These are phyloP conservation scores for Neogale vison DNA, from an alignment of 2,113 vertebrate species.

Conservation along the genomic window DNA sequence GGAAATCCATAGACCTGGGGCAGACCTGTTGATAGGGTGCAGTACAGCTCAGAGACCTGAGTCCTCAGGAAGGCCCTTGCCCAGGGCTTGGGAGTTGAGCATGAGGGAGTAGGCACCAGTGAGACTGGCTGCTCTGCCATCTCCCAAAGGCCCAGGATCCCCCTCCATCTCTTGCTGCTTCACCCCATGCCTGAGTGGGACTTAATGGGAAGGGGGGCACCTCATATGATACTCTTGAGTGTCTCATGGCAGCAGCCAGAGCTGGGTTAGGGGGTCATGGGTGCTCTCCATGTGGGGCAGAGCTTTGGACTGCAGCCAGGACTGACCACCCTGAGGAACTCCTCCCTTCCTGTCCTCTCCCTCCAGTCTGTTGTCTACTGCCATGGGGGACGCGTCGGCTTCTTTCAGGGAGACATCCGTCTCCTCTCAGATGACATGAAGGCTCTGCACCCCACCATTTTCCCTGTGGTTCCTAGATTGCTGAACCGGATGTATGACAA, in stretches of 20 bases:
- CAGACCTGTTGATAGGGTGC: not conserved
- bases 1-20: not conserved
- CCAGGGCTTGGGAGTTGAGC: not conserved
- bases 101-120: not conserved
- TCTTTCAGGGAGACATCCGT: constrained; percentile 98
- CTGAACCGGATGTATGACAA: constrained; percentile 99
- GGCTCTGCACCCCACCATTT: constrained; percentile 94
- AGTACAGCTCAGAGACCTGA: not conserved
- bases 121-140: not conserved
- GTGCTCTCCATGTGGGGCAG: not conserved
- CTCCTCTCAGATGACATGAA: constrained; percentile 98
- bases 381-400: constrained; percentile 95
- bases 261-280: not conserved
- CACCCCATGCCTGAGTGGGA: not conserved
- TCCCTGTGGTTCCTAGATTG: constrained; percentile 96
- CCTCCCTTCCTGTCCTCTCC: constrained; percentile 2
- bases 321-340: not conserved
- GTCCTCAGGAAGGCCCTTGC: not conserved
- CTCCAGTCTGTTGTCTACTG: constrained; percentile 96
- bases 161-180: not conserved
- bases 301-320: not conserved
- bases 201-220: not conserved
- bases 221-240: not conserved
- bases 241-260: not conserved
- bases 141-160: not conserved